Evolutionary conservation across 2,113 vertebrate genomes (phyloP), one percentile per base, ranked within the genome.

Genomic region (Chaetops frenatus): DNA sequence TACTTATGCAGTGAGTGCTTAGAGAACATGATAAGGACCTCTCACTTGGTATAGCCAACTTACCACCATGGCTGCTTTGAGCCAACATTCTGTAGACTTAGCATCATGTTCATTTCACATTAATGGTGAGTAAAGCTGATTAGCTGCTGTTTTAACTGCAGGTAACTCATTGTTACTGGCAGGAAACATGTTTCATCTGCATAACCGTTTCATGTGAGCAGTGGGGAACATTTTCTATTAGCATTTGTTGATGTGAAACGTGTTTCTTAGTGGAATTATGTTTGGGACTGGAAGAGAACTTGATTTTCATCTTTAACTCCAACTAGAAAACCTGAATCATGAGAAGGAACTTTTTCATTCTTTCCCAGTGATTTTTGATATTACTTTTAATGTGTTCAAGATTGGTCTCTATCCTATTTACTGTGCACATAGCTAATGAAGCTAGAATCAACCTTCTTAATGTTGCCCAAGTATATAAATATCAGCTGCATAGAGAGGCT

Each of bases 161-260:
- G 95, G 96, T 96, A 96, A 96, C 95, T 94, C 92, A 87, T 97
- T 4, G 51, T 94, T 88, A 94, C 82, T 96, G 93, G 88, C 94
- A 97, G 90, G 82, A 95, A 96, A 93, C 94, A 88, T 95, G 94
- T 95, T 96, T 96, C 90, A 93, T 95, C 94, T 96, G 94, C 86
- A 86, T 97, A 96, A 95, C 93, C 61, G 94, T 88, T 95, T 86
- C 92, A 81, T 74, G 80, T 74, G 92, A 96, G 88, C 94, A 95
- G 93, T 93, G 90, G 94, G 94, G 92, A 95, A 94, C 86, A 53
- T 92, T 95, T 96, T 93, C 92, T 90, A 91, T 97, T 96, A 94
- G 95, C 60, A 3, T 90, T 94, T 95, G 88, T 94, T 93, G 90
- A 94, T 94, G 90, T 93, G 95, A 96, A 97, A 93, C 33, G 0